These are phyloP conservation scores for Castor canadensis DNA, from an alignment of 2,113 vertebrate species.

Conservation along the genomic window DNA sequence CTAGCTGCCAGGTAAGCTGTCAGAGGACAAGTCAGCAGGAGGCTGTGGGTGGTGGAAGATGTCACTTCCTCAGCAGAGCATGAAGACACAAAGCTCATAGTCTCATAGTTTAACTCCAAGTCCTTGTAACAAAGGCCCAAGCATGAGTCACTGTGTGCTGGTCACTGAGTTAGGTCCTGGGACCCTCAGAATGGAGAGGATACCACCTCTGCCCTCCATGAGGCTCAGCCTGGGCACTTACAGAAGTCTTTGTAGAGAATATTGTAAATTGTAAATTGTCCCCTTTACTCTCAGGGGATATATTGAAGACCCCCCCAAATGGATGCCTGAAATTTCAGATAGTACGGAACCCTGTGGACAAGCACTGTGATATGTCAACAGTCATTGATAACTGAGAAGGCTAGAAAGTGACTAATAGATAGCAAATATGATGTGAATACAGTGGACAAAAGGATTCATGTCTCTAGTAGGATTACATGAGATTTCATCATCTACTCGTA, in stretches of 20 bases:
- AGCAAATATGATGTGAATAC: neutral
- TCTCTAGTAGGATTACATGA: neutral
- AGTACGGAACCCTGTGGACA: neutral
- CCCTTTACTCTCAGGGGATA: neutral
- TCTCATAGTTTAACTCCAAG: neutral
- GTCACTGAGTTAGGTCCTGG: neutral
- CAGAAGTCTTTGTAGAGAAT: neutral
- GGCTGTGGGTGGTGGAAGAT: neutral
- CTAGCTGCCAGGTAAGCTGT: neutral
- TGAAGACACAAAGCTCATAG: neutral
- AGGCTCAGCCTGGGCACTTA: neutral
- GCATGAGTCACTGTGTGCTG: neutral
- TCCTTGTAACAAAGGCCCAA: neutral
- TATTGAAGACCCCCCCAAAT: neutral
- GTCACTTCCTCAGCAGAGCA: neutral
- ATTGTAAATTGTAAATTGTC: too few species aligned
- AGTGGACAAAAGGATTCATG: neutral
- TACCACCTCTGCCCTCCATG: neutral
- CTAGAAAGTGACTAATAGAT: neutral
- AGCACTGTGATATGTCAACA: neutral
- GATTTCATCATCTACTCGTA: neutral
- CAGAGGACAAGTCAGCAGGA: neutral
- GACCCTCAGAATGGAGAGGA: too few species aligned
- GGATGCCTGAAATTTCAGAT: neutral
- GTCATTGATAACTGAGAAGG: neutral